These are phyloP conservation scores for Epizoanthus ramosus DNA, from an alignment of 92 coral and sea anemone species.

Conservation along the genomic window DNA sequence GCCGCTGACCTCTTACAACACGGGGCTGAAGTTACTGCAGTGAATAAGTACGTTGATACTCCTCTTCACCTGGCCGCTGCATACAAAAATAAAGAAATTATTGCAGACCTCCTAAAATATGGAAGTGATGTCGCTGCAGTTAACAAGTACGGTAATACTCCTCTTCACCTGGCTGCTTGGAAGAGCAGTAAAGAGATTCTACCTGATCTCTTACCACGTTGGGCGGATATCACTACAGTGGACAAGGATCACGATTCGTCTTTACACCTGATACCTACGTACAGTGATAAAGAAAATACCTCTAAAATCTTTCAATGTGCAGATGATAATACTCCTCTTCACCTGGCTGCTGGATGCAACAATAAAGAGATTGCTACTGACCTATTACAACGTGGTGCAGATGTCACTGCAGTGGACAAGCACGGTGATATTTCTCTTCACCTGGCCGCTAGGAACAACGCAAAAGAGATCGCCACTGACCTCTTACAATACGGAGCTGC, in stretches of 20 bases:
- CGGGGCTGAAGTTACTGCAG: too few species aligned
- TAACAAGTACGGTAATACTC: neutral
- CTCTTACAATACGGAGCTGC: too few species aligned
- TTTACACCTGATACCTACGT: conserved; percentile 7
- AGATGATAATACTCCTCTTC: conserved; percentile 15
- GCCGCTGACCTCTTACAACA: too few species aligned
- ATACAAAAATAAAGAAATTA: too few species aligned
- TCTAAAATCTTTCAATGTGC: conserved; percentile 7
- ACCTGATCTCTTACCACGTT: conserved; percentile 5
- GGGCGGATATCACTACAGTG: conserved; percentile 22
- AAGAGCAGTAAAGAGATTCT: neutral
- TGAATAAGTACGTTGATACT: too few species aligned
- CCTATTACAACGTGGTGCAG: conserved; percentile 27
- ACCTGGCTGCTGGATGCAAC: neutral
- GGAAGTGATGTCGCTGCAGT: too few species aligned
- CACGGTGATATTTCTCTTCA: conserved; percentile 3
- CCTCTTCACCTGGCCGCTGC: too few species aligned
- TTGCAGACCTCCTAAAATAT: too few species aligned
- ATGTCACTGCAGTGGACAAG: conserved; percentile 1
- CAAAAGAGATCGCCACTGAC: neutral
- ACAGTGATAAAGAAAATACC: conserved; percentile 9
- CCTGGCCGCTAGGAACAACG: neutral
- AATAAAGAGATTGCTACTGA: conserved; percentile 2
- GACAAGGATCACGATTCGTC: conserved; percentile 38
- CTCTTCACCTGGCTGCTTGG: neutral